phyloP scores from a whole-genome alignment of 2,888 invertebrate genomes.

The Rotaria magnacalcarata region DNA sequence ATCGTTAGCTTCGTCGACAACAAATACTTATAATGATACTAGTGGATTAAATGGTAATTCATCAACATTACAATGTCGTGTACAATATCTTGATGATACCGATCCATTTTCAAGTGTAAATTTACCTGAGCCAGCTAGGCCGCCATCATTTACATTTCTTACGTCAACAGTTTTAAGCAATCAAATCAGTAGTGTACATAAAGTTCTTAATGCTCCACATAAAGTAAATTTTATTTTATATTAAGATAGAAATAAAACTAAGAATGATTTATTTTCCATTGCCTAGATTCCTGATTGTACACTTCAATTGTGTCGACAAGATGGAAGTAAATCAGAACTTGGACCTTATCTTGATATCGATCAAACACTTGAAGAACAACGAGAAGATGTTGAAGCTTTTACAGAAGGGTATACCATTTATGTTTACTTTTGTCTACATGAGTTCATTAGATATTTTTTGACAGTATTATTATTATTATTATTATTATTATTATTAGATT shows the following conservation, averaged over 20 bases:
- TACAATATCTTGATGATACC: constrained; percentile 91
- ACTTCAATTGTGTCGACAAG: constrained; percentile 83
- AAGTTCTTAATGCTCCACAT: constrained; percentile 85
- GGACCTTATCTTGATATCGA: constrained; percentile 94
- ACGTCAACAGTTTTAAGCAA: constrained; percentile 84
- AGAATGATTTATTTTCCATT: constrained; percentile 59
- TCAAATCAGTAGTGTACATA: constrained; percentile 87
- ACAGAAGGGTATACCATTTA: constrained; percentile 63
- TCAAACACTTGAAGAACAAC: constrained; percentile 88
- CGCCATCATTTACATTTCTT: constrained; percentile 85
- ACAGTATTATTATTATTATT: not conserved
- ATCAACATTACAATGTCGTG: constrained; percentile 71
- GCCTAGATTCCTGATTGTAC: constrained; percentile 88
- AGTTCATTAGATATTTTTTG: not conserved
- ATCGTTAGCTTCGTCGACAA: constrained; percentile 6
- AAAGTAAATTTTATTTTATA: constrained; percentile 67
- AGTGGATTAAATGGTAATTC: not conserved
- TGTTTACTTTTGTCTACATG: not conserved
- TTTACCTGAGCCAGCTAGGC: constrained; percentile 85
- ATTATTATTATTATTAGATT: constrained; percentile 12
- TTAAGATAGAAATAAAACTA: not conserved
- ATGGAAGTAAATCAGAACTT: constrained; percentile 71
- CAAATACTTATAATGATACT: not conserved
- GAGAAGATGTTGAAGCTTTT: constrained; percentile 92
- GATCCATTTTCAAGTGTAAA: constrained; percentile 78